Base-by-base conservation (phyloP, 2,888 invertebrate genomes). In the Exephanes ischioxanthus region DNA sequence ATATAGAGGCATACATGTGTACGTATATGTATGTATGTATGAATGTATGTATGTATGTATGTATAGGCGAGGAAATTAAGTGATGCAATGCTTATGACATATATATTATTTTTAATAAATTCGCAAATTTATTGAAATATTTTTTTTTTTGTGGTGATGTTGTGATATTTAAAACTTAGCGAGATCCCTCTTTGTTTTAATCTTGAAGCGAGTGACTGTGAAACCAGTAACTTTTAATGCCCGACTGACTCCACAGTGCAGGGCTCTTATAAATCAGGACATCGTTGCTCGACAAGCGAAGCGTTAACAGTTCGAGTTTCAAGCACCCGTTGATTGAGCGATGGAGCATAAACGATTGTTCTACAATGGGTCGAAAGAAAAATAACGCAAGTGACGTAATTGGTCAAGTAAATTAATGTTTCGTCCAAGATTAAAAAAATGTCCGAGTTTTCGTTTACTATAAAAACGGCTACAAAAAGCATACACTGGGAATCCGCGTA, bases 201-300 rank as follows among this genome's bases (percentile, higher is more conserved):
- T 58, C 9, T 58, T 11, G 22, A 19, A 63, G 19, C 22, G 16
- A 37, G 63, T 66, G 48, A 76, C 51, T 41, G 33, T 19, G 58
- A 45, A 45, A 45, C 11, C 48, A 66, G 33, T 76, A 33, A 76
- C 51, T 76, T 76, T 76, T 63, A 33, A 33, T 26, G 75, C 75
- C 33, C 63, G 61, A 30, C 41, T 48, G 77, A 78, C 33, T 83
- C 66, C 22, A 22, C 11, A 26, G 19, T 41, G 7, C 11, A 45
- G 78, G 45, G 22, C 76, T 61, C 33, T 70, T 16, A 30, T 30
- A 66, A 45, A n/a, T 63, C 45, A 11, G 72, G 33, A 77, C 63
- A 77, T 84, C 73, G 80, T 81, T 78, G 77, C n/a, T 68, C 77
- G 68, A 70, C 80, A 68, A 84, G 80, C 63, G 77, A 84, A 84